A percentile compares a stretch with the other conserved stretches of the same genome.
Conservation (phyloP, 2,113 vertebrate genomes). For the Bufo bufo region DNA sequence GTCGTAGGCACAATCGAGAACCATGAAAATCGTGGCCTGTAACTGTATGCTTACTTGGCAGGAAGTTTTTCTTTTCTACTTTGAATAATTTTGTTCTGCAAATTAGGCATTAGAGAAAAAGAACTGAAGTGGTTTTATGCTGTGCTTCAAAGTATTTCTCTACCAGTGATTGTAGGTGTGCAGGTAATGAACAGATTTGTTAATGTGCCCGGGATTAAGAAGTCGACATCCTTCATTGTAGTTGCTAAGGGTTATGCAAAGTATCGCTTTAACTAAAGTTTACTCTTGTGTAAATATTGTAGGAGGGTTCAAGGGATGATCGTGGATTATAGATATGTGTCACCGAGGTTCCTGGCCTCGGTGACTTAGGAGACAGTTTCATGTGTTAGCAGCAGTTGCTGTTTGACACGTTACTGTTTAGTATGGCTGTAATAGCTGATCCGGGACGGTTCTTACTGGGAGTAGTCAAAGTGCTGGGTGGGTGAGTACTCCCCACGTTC, state of each 20-base stretch:
- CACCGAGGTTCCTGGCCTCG: no score
- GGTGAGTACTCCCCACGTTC: no score
- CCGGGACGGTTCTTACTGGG: no score
- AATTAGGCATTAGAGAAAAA: not conserved
- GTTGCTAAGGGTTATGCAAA: not conserved
- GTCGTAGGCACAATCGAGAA: not conserved
- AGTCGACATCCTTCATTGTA: not conserved
- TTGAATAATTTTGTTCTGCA: not conserved
- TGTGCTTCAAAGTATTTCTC: not conserved
- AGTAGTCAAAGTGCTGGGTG: no score
- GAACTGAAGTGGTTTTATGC: not conserved
- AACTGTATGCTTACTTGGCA: slow-evolving; percentile 1
- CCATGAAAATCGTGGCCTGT: slow-evolving; percentile 4
- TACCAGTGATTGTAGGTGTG: not conserved
- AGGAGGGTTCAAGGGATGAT: no score
- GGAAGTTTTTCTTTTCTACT: not conserved
- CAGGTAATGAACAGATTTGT: not conserved
- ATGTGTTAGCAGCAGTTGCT: no score
- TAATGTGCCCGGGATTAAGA: not conserved
- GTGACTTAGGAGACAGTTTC: no score
- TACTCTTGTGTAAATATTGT: not conserved
- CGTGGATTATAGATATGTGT: no score
- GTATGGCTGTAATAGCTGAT: no score
- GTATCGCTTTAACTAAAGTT: not conserved
- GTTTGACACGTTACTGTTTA: no score